Base-by-base conservation (phyloP, 2,113 vertebrate genomes). In the Oreochromis spilurus region DNA sequence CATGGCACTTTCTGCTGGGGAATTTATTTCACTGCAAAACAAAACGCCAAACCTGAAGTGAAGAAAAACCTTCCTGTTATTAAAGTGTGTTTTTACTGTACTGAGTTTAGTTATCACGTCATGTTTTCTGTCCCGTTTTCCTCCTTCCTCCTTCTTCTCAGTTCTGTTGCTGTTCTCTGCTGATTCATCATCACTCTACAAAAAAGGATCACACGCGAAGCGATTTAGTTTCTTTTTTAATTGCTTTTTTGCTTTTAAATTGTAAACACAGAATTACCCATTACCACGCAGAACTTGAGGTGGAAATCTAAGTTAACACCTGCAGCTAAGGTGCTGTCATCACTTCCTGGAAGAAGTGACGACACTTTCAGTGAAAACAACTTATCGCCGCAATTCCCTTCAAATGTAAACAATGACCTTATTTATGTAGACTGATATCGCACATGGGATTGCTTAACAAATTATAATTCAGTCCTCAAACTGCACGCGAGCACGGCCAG, bases 101-200 rank as follows among this genome's bases (percentile, higher is more conserved):
- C 4, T 29, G 9, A 26, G 21, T 24, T 5, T 45, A 45, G 40
- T 38, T 26, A 17, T 93, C 10, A 84, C 19, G 57, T 38, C 2
- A 7, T 19, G 38, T 55, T 40, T 24, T 85, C 26, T 11, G 21
- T 36, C 13, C 4, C 11, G 26, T 78, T 53, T 57, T 17, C 19
- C 14, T 40, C 24, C 21, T 19, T 82, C 34, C 3, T 84, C 24
- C 31, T 86, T 19, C 58, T 50, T 19, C 79, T 87, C 5, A 2
- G 7, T 24, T 52, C 13, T 17, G 31, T 29, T 3, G 9, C 13
- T 14, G 52, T 57, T 87, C 67, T 90, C 58, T 24, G 70, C 45
- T 72, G 54, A 40, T 60, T 86, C 58, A 87, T 87, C 67, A 87
- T 88, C 79, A 77, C 5, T 54, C 94, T 93, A 81, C 2, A 77